Base-by-base conservation (phyloP, 2,888 invertebrate species). In the Calameuta idolon region DNA sequence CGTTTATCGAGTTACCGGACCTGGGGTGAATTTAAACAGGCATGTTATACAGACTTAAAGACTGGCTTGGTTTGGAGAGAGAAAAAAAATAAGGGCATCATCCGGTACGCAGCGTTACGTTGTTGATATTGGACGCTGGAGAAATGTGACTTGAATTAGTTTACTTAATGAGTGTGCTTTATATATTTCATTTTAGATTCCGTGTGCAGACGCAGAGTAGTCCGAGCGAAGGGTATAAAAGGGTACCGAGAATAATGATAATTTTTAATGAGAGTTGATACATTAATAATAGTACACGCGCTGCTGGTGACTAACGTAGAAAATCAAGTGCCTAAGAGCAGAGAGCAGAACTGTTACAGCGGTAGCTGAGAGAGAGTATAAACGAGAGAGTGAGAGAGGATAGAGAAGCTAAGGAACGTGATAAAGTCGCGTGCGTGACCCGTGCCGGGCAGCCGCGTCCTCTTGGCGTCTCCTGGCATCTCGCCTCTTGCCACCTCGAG, bases 361-460 rank as follows among this genome's bases (percentile, higher is more conserved):
- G n/a, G 40, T 55, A 77, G 75, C 34, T 34, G n/a, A 23, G 68
- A 74, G 68, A 73, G 68, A 74, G 74, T 73, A 73, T 75, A 78
- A 55, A 74, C 69, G 76, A 75, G 69, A 37, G 33, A 79, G 69
- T 69, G 73, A 69, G n/a, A 75, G 69, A 77, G 74, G 76, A 69
- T 9, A 23, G 55, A 55, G 55, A 55, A 55, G 55, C 23, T 55
- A 9, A 23, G 55, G 79, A 84, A 84, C 79, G 83, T 80, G 82
- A 80, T 79, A 81, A 83, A 84, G 85, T 86, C 86, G 83, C 86
- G 86, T 86, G 86, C 81, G 84, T 85, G 85, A 87, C 86, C 85
- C 79, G 71, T 31, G 71, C 79, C 75, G 81, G 73, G 73, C 80
- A 40, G 30, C 74, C 76, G 75, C 37, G 33, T 74, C 75, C 76